Base-by-base conservation (phyloP, 2,888 invertebrate species). In the Willowsia nigromaculata region DNA sequence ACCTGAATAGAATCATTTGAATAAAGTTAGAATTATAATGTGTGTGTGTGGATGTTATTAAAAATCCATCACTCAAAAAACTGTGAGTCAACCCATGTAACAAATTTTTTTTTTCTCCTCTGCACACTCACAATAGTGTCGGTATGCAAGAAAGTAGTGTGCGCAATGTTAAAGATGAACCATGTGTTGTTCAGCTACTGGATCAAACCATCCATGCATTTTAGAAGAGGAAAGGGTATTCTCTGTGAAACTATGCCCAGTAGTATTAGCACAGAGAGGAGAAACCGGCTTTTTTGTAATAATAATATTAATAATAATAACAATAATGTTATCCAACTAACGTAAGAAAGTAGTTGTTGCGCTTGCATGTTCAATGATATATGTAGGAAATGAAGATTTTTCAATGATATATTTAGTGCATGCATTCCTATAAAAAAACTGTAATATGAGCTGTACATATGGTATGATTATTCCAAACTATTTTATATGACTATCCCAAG, bases 61-160 rank as follows among this genome's bases (percentile, higher is more conserved):
- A 89, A 89, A 89, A 82, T 74, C 89, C 89, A 89, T 89, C 89
- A 85, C 47, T 85, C 85, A 89, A 76, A 71, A 37, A 27, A 27
- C n/a, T 74, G 47, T 76, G 22, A 76, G 76, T 50, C 50, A 78
- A 53, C 53, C 7, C 15, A 47, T 43, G 25, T 43, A 71, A n/a
- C 9, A 25, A 27, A 37, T 37, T 37, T 78, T 37, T 22, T n/a
- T n/a, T n/a, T n/a, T n/a, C n/a, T n/a, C n/a, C n/a, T n/a, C n/a
- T n/a, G n/a, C n/a, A n/a, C n/a, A n/a, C n/a, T n/a, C n/a, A n/a
- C n/a, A n/a, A n/a, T n/a, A n/a, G 13, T 53, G 11, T 22, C 33
- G 13, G 53, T 56, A 53, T 56, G 25, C 40, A 18, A 33, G 50
- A 78, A 18, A 56, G 22, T 43, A 18, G 27, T 47, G 25, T 74